Evolutionary conservation across 2,797 vertebrate genomes (phyloP), one percentile per base, ranked within the genome.

Genomic region (Remorina albescens): DNA sequence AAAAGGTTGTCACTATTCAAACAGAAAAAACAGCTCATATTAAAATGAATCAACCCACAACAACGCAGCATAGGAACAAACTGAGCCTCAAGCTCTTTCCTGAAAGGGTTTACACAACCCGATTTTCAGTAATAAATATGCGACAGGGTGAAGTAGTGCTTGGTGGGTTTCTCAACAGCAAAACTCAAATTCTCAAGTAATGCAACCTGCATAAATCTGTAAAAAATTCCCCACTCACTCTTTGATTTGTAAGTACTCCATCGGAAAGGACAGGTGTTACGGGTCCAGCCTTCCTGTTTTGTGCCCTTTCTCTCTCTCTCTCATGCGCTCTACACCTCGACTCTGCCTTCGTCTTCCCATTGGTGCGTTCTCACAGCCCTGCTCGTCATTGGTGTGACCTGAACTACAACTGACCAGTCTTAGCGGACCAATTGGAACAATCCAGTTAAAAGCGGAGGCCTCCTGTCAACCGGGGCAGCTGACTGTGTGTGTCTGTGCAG

Each of bases 81-180:
- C 2, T 23, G 6, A 73, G 66, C 64, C 4, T n/a, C 8, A 15
- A 74, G 65, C 61, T 37, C 21, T 39, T 53, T 28, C 19, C 30
- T 18, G 2, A 70, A 66, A 23, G 23, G 19, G 41, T 81, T 63
- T 49, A 36, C 58, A 64, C 2, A 2, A 54, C 32, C 1, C 4
- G 11, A 30, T 59, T 78, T 30, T 19, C 59, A 71, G 50, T 28
- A 26, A 58, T 16, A 60, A 41, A 64, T 42, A 25, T 8, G 18
- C 42, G n/a, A 28, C 46, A 34, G 12, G 37, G 6, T 41, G 34
- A 9, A 28, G 44, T 19, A 28, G 9, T 18, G 49, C 6, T 11
- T 0, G 25, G 12, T 42, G 13, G 51, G 23, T 67, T 60, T 63
- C 25, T 57, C 16, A 53, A 46, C 6, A 34, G n/a, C 6, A 66